Evolutionary conservation across 2,888 invertebrate species (phyloP).

Genomic region (Cephus pygmeus): DNA sequence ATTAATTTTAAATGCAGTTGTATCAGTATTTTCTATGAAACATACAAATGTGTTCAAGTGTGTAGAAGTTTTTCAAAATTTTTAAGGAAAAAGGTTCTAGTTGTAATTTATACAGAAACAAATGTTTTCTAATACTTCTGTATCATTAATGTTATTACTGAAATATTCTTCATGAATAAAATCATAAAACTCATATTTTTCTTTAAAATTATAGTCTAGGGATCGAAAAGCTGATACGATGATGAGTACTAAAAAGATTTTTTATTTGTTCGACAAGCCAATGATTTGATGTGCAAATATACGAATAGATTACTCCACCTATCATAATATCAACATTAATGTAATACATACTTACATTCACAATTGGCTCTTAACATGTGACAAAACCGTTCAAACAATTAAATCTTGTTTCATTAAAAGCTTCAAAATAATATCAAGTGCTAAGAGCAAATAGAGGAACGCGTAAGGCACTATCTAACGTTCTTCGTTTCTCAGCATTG

Average conservation of each 20-base stretch:
- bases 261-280: background rate
- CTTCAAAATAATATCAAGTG: background rate
- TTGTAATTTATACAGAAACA: background rate
- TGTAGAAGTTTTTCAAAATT: background rate
- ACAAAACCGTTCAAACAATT: background rate
- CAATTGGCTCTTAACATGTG: background rate
- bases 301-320: background rate
- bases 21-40: background rate
- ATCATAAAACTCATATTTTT: background rate
- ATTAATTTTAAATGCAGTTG: background rate
- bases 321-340: background rate
- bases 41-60: background rate
- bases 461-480: background rate
- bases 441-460: background rate
- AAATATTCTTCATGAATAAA: background rate
- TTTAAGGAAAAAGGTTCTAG: background rate
- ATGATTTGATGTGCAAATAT: background rate
- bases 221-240: background rate
- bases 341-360: background rate
- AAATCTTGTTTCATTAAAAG: background rate
- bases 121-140: background rate
- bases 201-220: background rate
- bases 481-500: background rate
- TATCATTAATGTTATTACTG: background rate
- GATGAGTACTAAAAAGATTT: background rate